phyloP scores from a whole-genome alignment of 2,888 invertebrate genomes.

The Cryptus viduatorius region DNA sequence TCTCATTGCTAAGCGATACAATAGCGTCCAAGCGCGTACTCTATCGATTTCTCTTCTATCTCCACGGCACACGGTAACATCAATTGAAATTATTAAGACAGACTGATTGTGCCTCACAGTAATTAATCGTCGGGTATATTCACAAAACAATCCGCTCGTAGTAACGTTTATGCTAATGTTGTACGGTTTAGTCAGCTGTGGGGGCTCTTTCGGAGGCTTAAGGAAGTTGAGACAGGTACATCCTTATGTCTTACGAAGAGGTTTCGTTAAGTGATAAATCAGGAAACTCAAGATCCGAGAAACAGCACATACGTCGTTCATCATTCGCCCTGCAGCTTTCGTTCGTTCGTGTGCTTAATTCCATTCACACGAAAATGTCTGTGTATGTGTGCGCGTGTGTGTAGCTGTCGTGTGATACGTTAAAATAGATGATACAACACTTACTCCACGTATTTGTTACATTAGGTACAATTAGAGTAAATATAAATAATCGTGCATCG shows the following conservation, averaged over 20 bases:
- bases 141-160: conserved; percentile 33
- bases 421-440: conserved; percentile 36
- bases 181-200: conserved; percentile 20
- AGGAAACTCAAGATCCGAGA: conserved; percentile 21
- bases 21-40: background rate
- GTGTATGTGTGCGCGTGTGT: conserved; percentile 7
- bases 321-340: conserved; percentile 23
- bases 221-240: conserved; percentile 38
- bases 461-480: conserved; percentile 50
- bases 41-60: conserved; percentile 12
- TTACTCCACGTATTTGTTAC: conserved; percentile 37
- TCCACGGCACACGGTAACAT: background rate
- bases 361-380: conserved; percentile 25
- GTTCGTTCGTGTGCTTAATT: background rate
- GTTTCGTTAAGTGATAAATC: conserved; percentile 23
- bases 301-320: conserved; percentile 29
- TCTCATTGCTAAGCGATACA: background rate
- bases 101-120: conserved; percentile 63
- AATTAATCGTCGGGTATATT: conserved; percentile 40
- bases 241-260: conserved; percentile 5
- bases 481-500: conserved; percentile 40
- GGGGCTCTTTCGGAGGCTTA: background rate
- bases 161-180: conserved; percentile 33
- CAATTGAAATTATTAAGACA: conserved; percentile 49
- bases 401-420: background rate